These are phyloP conservation scores for Poecilia picta DNA, from an alignment of 2,797 vertebrate species.

Conservation along the genomic window DNA sequence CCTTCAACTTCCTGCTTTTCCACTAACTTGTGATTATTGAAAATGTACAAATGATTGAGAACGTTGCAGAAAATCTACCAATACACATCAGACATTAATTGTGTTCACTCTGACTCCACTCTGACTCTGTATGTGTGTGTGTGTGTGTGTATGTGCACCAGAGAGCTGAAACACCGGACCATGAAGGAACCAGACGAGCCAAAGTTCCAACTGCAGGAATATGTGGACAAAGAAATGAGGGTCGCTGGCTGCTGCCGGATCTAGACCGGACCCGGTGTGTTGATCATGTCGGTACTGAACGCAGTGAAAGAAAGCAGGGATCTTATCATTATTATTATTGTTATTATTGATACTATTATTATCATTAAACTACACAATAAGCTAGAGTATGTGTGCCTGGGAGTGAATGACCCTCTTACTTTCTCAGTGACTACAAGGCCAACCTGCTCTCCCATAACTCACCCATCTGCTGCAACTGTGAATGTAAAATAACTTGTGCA, in stretches of 20 bases:
- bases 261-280: slow-evolving; percentile 64
- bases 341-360: not conserved
- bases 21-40: not conserved
- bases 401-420: slow-evolving; percentile 28
- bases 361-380: slow-evolving; percentile 19
- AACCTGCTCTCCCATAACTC: slow-evolving; percentile 38
- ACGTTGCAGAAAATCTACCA: not conserved
- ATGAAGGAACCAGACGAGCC: slow-evolving; percentile 87
- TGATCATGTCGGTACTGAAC: slow-evolving; percentile 9
- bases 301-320: slow-evolving; percentile 9
- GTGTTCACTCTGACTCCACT: not conserved
- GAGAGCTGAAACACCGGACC: slow-evolving; percentile 93
- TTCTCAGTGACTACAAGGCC: slow-evolving; percentile 16
- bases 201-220: slow-evolving; percentile 93
- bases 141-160: slow-evolving; percentile 46
- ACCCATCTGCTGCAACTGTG: slow-evolving; percentile 71
- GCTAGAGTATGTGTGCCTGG: slow-evolving; percentile 15
- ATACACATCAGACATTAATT: too few relatives aligned
- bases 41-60: not conserved
- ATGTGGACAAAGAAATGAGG: slow-evolving; percentile 89
- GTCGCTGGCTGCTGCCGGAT: slow-evolving; percentile 87
- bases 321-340: not conserved
- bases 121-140: slow-evolving; percentile 5
- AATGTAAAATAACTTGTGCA: slow-evolving; percentile 67
- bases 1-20: not conserved